Evolutionary conservation across 2,888 invertebrate genomes (phyloP).

Genomic region (Tubulanus polymorphus): DNA sequence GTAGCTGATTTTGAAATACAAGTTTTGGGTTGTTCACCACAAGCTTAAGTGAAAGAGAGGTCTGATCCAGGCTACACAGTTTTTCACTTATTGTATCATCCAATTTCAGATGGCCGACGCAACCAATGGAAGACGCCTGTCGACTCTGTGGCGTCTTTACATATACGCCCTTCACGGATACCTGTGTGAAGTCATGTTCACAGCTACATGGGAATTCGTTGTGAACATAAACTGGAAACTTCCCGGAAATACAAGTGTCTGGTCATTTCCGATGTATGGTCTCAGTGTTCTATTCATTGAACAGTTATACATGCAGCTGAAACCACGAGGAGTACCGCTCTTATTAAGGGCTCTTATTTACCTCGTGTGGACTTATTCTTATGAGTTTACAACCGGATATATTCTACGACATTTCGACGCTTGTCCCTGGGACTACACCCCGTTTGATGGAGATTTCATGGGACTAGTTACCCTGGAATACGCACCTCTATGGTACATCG

Average conservation of each 20-base stretch:
- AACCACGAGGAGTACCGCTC: slow-evolving; percentile 42
- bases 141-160: slow-evolving; percentile 39
- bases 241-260: slow-evolving; percentile 57
- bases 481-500: slow-evolving; percentile 56
- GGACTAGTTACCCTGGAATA: slow-evolving; percentile 58
- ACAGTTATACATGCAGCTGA: slow-evolving; percentile 39
- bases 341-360: slow-evolving; percentile 52
- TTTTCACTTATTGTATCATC: too few species aligned
- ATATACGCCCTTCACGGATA: slow-evolving; percentile 52
- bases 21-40: too few species aligned
- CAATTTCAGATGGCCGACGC: too few species aligned
- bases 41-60: too few species aligned
- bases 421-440: slow-evolving; percentile 58
- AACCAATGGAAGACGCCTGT: slow-evolving; percentile 23
- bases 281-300: slow-evolving; percentile 53
- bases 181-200: slow-evolving; percentile 55
- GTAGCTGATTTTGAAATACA: too few species aligned
- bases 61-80: too few species aligned
- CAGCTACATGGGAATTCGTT: slow-evolving; percentile 57
- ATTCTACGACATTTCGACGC: slow-evolving; percentile 55
- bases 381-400: slow-evolving; percentile 56
- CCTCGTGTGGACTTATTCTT: slow-evolving; percentile 53
- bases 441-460: slow-evolving; percentile 55
- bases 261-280: slow-evolving; percentile 57
- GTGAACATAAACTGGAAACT: slow-evolving; percentile 49